These are phyloP conservation scores for Laticauda laticaudata DNA, from an alignment of 2,113 vertebrate species.

Conservation along the genomic window DNA sequence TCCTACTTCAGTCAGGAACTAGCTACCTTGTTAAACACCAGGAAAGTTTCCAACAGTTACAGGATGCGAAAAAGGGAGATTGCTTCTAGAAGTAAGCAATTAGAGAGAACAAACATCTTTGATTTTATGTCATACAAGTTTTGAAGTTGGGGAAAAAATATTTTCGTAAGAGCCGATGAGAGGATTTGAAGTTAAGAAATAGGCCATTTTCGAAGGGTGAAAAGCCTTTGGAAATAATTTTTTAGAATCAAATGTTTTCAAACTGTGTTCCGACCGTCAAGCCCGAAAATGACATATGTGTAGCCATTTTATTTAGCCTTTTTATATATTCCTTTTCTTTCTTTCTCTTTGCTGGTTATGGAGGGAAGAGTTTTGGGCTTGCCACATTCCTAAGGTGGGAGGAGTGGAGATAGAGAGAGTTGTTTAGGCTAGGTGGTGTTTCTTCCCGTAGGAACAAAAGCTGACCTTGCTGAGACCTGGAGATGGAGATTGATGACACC, in stretches of 20 bases:
- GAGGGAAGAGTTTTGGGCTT: no score
- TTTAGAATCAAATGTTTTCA: not conserved
- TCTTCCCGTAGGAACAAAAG: no score
- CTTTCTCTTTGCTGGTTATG: no score
- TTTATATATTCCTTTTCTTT: no score
- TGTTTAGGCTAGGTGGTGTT: no score
- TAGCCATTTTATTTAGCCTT: no score
- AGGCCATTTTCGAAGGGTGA: not conserved
- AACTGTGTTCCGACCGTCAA: not conserved
- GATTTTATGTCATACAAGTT: not conserved
- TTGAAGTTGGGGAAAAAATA: not conserved
- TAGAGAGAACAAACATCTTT: not conserved
- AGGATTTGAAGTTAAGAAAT: not conserved
- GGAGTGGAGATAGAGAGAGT: no score
- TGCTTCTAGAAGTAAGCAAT: not conserved
- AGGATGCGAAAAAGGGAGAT: conserved; percentile 14
- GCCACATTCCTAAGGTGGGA: no score
- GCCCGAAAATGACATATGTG: no score
- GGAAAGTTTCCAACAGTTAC: conserved; percentile 33
- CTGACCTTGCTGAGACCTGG: no score
- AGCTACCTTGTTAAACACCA: conserved; percentile 28
- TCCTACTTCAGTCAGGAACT: conserved; percentile 35
- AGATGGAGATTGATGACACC: no score
- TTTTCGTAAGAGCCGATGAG: not conserved
- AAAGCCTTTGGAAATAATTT: not conserved